These are phyloP conservation scores for Megaustenia siamemsis DNA, from an alignment of 2,888 invertebrate species.

Conservation along the genomic window DNA sequence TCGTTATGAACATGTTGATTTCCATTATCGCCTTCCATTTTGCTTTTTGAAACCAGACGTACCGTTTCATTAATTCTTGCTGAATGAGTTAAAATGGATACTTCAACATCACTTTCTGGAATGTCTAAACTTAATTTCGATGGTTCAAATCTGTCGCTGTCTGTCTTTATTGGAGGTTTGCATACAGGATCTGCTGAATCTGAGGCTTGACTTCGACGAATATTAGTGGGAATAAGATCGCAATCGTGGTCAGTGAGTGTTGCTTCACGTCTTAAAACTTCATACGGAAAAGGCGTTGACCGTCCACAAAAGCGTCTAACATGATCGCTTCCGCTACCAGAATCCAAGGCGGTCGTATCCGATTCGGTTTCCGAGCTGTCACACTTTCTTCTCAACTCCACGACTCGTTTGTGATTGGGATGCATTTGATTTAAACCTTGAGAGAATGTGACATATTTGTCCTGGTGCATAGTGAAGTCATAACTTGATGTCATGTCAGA, in stretches of 20 bases:
- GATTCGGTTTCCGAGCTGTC: conserved; percentile 3
- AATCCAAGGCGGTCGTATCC: not conserved
- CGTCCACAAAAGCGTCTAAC: not conserved
- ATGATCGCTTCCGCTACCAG: not conserved
- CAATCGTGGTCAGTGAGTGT: not conserved
- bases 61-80: too few relatives aligned
- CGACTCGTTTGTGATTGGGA: not conserved
- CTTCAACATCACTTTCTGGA: conserved; percentile 16
- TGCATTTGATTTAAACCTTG: not conserved
- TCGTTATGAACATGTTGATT: not conserved
- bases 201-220: not conserved
- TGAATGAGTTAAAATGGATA: not conserved
- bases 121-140: not conserved
- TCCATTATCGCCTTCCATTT: too few relatives aligned
- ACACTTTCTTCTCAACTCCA: not conserved
- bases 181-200: not conserved
- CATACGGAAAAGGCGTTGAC: conserved; percentile 21
- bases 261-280: not conserved
- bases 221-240: conserved; percentile 6
- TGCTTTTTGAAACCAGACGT: too few relatives aligned
- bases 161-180: too few relatives aligned
- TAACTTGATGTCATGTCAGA: not conserved
- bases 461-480: not conserved
- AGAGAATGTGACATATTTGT: too few relatives aligned
- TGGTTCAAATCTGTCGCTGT: not conserved